Evolutionary conservation across 2,888 invertebrate genomes (phyloP).

Genomic region (Baccha elongata): DNA sequence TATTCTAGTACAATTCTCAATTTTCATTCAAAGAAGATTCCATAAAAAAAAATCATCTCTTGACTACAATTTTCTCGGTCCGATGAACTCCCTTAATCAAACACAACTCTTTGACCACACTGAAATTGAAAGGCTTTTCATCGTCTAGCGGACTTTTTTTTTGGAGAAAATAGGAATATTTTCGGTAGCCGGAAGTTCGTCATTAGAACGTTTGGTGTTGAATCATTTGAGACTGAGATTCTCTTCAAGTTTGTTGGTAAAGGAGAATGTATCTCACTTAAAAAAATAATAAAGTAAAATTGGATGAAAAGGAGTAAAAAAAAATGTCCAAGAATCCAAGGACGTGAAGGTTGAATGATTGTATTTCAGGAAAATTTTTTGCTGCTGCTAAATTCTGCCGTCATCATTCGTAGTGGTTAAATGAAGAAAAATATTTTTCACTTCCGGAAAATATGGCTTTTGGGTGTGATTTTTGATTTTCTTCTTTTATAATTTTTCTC

Average conservation of each 20-base stretch:
- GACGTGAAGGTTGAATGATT: background rate
- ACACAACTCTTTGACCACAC: constrained; percentile 47
- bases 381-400: background rate
- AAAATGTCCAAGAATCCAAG: background rate
- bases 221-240: constrained; percentile 11
- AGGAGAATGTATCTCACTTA: background rate
- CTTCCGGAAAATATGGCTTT: background rate
- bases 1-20: background rate
- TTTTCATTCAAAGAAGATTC: background rate
- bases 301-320: background rate
- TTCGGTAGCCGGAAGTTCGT: constrained; percentile 57
- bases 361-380: background rate
- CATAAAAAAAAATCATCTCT: constrained; percentile 9
- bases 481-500: too few relatives aligned
- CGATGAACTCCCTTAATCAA: constrained; percentile 24
- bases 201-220: constrained; percentile 47
- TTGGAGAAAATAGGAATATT: constrained; percentile 14
- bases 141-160: background rate
- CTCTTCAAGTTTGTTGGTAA: background rate
- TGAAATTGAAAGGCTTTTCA: constrained; percentile 45
- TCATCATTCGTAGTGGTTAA: background rate
- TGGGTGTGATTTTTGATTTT: too few relatives aligned
- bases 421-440: background rate
- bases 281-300: background rate
- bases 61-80: constrained; percentile 47